Conservation (phyloP, 2,888 invertebrate species). For the Pheosia gnoma region DNA sequence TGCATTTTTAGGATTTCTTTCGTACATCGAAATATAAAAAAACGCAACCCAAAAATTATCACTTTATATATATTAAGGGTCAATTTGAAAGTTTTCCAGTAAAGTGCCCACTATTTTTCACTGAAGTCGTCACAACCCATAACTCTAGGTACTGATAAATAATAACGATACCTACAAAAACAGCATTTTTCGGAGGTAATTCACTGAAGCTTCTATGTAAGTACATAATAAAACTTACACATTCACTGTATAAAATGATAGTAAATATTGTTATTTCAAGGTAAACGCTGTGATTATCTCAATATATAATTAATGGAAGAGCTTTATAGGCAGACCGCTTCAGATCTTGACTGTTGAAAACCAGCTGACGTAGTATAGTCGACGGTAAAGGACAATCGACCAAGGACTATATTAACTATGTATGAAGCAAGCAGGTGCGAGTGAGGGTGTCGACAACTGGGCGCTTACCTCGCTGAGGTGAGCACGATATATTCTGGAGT, state of each 20-base stretch:
- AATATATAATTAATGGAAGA: not conserved
- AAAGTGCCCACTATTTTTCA: too few relatives aligned
- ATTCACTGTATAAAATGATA: not conserved
- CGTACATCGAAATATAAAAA: too few relatives aligned
- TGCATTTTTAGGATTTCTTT: too few relatives aligned
- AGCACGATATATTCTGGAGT: not conserved
- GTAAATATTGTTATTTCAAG: not conserved
- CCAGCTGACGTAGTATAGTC: not conserved
- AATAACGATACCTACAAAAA: not conserved
- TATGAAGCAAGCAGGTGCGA: slow-evolving; percentile 28
- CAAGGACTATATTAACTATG: slow-evolving; percentile 31
- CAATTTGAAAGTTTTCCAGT: too few relatives aligned
- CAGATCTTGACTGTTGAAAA: not conserved
- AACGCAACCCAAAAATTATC: too few relatives aligned
- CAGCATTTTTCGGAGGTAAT: not conserved
- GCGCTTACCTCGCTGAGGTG: not conserved
- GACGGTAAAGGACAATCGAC: slow-evolving; percentile 12
- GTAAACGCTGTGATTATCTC: not conserved
- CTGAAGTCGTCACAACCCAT: too few relatives aligned
- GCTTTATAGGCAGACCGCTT: not conserved
- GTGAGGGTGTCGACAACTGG: slow-evolving; percentile 4
- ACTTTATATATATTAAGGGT: too few relatives aligned
- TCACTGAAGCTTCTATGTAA: not conserved
- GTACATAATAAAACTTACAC: not conserved
- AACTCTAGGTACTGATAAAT: not conserved